Evolutionary conservation across 64 coral and sea anemone genomes (phyloP).

Genomic region (Actinia equina): DNA sequence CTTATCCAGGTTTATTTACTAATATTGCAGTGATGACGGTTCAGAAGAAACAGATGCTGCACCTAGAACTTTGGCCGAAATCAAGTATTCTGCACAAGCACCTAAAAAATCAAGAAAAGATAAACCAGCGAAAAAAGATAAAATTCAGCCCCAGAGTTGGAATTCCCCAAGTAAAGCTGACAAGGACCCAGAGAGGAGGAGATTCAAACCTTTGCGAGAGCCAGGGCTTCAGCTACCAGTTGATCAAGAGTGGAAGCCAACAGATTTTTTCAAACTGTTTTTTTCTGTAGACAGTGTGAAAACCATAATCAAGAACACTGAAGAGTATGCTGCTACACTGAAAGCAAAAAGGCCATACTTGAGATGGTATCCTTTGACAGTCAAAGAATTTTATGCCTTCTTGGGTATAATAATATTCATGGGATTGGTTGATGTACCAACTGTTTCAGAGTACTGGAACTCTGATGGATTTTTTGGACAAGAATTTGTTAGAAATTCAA

Average conservation of each 20-base stretch:
- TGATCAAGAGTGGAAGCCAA: conserved; percentile 37
- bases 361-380: conserved; percentile 27
- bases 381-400: conserved; percentile 44
- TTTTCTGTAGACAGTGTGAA: conserved; percentile 22
- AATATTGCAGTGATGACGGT: no score
- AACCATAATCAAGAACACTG: conserved; percentile 34
- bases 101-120: not conserved
- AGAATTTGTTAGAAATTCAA: not conserved
- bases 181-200: conserved; percentile 16
- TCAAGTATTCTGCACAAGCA: not conserved
- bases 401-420: conserved; percentile 44
- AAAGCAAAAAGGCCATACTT: conserved; percentile 40
- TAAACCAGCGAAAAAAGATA: not conserved
- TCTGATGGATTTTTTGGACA: not conserved
- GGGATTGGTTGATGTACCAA: conserved; percentile 60
- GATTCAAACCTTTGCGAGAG: conserved; percentile 24
- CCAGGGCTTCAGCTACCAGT: conserved; percentile 46
- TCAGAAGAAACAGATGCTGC: not conserved
- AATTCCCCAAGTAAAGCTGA: not conserved
- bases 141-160: not conserved
- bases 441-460: conserved; percentile 27
- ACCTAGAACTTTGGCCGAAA: not conserved
- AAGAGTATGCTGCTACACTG: conserved; percentile 32
- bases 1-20: no score
- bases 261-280: conserved; percentile 41